Evolutionary conservation across 2,113 vertebrate species (phyloP).

Genomic region (Donacobius atricapilla): DNA sequence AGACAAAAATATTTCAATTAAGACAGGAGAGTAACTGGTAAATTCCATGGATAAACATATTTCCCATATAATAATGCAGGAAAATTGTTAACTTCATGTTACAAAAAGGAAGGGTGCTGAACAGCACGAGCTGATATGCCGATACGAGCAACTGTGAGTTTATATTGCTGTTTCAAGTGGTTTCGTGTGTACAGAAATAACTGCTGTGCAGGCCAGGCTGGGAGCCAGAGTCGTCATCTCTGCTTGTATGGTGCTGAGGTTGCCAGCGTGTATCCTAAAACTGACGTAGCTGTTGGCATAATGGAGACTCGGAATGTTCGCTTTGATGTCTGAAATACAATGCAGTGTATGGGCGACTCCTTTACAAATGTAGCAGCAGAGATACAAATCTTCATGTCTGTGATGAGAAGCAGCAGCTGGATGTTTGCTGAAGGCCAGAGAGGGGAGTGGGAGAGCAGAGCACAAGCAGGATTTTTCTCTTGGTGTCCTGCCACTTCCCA

Average conservation of each 20-base stretch:
- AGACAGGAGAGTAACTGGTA: neutral
- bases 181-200: neutral
- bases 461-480: neutral
- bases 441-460: neutral
- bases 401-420: neutral
- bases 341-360: rapidly evolving
- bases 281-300: neutral
- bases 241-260: neutral
- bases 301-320: neutral
- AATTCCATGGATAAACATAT: neutral
- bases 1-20: neutral
- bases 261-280: neutral
- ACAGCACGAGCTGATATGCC: neutral
- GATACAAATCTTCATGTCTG: neutral
- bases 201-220: slow-evolving; percentile 26
- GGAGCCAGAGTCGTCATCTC: slow-evolving; percentile 9
- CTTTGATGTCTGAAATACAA: neutral
- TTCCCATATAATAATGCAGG: neutral
- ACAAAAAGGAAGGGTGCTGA: neutral
- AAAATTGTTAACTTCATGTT: neutral
- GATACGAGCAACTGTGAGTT: neutral
- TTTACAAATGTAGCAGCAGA: neutral
- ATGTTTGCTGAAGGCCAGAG: neutral
- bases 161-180: neutral
- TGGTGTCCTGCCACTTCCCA: neutral